These are phyloP conservation scores for Microctenopoma steveboyesi DNA, from an alignment of 2,797 vertebrate species.

Conservation along the genomic window DNA sequence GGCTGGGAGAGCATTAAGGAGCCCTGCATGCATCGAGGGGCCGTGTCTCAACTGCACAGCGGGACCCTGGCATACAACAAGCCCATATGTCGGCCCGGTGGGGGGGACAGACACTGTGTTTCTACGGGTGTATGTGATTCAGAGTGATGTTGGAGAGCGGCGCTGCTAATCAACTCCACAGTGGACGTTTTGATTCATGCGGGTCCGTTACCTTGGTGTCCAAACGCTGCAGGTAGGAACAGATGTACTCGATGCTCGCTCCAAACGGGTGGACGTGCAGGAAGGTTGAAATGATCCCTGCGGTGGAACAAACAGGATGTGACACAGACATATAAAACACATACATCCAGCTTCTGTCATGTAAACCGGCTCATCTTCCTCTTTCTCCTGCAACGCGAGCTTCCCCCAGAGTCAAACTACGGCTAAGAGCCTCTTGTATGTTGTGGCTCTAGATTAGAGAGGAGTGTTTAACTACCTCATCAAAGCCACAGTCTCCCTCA, in stretches of 20 bases:
- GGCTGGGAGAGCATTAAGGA: conserved; percentile 30
- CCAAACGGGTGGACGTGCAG: conserved; percentile 94
- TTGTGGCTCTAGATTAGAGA: conserved; percentile 59
- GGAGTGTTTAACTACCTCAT: conserved; percentile 72
- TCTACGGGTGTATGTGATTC: conserved; percentile 26
- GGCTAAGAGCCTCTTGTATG: conserved; percentile 63
- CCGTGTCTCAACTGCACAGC: conserved; percentile 32
- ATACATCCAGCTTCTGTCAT: conserved; percentile 20
- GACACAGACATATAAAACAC: conserved; percentile 16
- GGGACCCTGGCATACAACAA: conserved; percentile 34
- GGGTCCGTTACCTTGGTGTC: conserved; percentile 87
- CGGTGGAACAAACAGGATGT: conserved; percentile 49
- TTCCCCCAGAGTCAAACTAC: conserved; percentile 58
- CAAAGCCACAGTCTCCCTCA: conserved; percentile 56
- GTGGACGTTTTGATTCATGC: conserved; percentile 13
- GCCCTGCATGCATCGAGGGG: conserved; percentile 6
- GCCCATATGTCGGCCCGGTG: conserved; percentile 41
- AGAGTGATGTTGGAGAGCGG: conserved; percentile 18
- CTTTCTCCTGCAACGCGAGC: conserved; percentile 35
- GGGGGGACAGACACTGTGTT: conserved; percentile 26
- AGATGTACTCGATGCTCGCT: conserved; percentile 96
- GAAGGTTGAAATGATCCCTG: conserved; percentile 95
- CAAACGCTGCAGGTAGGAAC: conserved; percentile 93
- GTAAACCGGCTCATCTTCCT: conserved; percentile 12
- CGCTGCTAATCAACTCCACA: conserved; percentile 14